A percentile compares a stretch with the other conserved stretches of the same genome.
Evolutionary conservation across 2,113 vertebrate genomes (phyloP).

Genomic region (Brachypteracias leptosomus): DNA sequence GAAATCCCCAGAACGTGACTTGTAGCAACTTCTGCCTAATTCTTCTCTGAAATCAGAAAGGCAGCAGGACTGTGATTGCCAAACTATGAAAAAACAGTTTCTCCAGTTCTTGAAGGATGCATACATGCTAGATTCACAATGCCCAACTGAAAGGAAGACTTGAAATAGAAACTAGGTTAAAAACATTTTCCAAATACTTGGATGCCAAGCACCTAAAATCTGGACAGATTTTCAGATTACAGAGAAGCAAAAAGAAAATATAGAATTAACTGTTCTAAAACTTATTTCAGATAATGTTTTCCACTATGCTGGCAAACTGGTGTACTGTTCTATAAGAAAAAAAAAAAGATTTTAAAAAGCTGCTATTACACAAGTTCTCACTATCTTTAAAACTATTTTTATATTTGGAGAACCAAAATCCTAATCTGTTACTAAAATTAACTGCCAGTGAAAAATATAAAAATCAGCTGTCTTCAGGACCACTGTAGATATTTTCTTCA

Average conservation of each 20-base stretch:
- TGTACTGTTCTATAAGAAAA: background rate
- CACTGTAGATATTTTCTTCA: background rate
- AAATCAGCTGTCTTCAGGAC: background rate
- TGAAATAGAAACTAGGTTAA: background rate
- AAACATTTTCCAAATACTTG: background rate
- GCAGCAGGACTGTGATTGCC: background rate
- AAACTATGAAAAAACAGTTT: background rate
- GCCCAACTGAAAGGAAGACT: background rate
- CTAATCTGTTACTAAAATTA: background rate
- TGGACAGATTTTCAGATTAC: background rate
- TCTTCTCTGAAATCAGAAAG: background rate
- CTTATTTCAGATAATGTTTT: background rate
- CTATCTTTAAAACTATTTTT: background rate
- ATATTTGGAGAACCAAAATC: background rate
- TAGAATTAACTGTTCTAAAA: background rate
- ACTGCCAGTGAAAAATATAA: background rate
- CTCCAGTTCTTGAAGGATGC: background rate
- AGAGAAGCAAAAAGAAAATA: background rate
- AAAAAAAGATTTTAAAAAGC: background rate
- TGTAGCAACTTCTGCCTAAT: background rate
- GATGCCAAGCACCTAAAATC: background rate
- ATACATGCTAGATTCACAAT: background rate
- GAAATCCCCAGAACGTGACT: background rate
- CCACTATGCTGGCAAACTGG: background rate
- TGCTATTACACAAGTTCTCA: background rate